Base-by-base conservation (phyloP, 1,140 invertebrate genomes). In the Microplitis mediator region DNA sequence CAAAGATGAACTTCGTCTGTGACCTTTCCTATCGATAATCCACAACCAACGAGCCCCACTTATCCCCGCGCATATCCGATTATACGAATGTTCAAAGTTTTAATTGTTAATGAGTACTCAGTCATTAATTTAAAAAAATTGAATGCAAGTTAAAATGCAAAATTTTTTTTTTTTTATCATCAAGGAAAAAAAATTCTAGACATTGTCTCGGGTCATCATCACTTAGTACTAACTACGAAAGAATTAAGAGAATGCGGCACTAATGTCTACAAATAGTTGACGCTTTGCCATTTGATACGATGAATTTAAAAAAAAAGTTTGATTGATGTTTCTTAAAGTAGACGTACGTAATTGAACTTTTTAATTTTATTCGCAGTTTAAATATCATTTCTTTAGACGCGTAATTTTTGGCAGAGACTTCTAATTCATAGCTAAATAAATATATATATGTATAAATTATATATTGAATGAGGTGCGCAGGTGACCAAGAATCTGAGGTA, bases 231-330 rank as follows among this genome's bases (percentile, higher is more conserved):
- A 60, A 34, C 39, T n/a, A 36, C 56, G 54, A 35, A 16, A 68
- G 16, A 56, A 68, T 45, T 58, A 23, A 13, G 39, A 61, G 74
- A 75, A 78, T 72, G 74, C 74, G 62, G n/a, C 51, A 72, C 23
- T 45, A 69, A n/a, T 16, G 67, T 62, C 56, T 69, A 16, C 52
- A 79, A 79, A 80, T 80, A 79, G 50, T 75, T 76, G 74, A 56
- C 76, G 67, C 35, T 11, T 60, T 71, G 68, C 72, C 66, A 64
- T 64, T 50, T 6, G 16, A 58, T 58, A 9, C 56, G n/a, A 54
- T 6, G 13, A 54, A 54, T 51, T 32, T 13, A 67, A 67, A 54
- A 67, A 67, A 60, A 8, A 60, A 60, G 9, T n/a, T 8, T 14
- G 9, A 60, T 60, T 23, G 56, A 4, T 58, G 23, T 9, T 16